phyloP scores from a whole-genome alignment of 1,140 invertebrate species.

The Glomeris maerens region DNA sequence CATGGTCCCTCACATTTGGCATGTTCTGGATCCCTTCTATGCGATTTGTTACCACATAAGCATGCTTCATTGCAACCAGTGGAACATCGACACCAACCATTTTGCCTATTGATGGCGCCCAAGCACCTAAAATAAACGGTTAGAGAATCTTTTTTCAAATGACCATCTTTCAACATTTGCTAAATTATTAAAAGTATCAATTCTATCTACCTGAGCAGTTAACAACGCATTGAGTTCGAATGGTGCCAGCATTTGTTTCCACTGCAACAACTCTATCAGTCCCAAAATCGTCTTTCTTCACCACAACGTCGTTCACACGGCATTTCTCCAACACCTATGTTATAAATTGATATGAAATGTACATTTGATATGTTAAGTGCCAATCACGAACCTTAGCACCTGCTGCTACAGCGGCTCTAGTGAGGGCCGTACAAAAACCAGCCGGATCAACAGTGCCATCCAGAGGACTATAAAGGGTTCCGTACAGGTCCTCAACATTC shows the following conservation, averaged over 20 bases:
- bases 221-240: conserved; percentile 55
- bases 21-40: conserved; percentile 52
- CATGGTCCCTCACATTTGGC: conserved; percentile 72
- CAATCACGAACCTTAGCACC: conserved; percentile 66
- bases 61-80: conserved; percentile 67
- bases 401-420: conserved; percentile 47
- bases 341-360: no score
- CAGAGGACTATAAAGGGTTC: conserved; percentile 58
- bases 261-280: conserved; percentile 57
- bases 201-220: conserved; percentile 45
- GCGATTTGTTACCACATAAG: conserved; percentile 66
- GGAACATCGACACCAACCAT: conserved; percentile 57
- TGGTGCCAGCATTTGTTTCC: conserved; percentile 50
- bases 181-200: conserved; percentile 4
- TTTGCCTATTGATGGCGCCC: conserved; percentile 56
- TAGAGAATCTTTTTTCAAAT: conserved; percentile 5
- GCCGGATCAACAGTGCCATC: conserved; percentile 67
- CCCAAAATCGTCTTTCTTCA: conserved; percentile 42
- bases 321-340: conserved; percentile 57
- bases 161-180: conserved; percentile 3
- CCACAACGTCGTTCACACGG: conserved; percentile 49
- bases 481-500: conserved; percentile 52
- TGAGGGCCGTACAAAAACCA: conserved; percentile 57
- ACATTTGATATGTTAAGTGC: no score
- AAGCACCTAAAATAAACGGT: conserved; percentile 41